These are phyloP conservation scores for Carposina sasakii DNA, from an alignment of 1,140 invertebrate species.

Conservation along the genomic window DNA sequence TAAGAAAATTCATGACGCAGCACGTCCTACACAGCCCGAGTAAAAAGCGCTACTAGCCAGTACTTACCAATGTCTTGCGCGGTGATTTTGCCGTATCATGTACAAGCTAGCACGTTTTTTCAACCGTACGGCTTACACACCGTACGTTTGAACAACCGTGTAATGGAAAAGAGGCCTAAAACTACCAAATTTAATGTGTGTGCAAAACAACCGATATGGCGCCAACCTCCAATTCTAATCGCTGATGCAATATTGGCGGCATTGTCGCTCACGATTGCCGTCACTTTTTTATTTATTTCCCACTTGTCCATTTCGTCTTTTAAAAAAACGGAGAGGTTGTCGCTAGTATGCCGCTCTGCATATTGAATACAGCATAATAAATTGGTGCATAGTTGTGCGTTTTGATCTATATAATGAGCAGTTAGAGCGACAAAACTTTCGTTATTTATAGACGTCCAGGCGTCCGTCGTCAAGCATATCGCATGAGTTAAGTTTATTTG, in stretches of 20 bases:
- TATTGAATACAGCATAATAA: neutral
- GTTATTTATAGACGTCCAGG: constrained; percentile 15
- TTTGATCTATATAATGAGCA: constrained; percentile 15
- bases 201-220: constrained; percentile 1
- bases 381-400: no score
- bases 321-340: neutral
- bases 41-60: constrained; percentile 12
- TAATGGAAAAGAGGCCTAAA: constrained; percentile 9
- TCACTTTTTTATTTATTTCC: constrained; percentile 2
- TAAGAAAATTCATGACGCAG: constrained; percentile 13
- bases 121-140: constrained; percentile 14
- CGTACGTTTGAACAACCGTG: constrained; percentile 11
- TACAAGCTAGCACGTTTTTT: constrained; percentile 15
- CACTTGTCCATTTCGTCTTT: neutral
- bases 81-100: constrained; percentile 14
- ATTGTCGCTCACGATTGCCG: constrained; percentile 2
- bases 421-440: constrained; percentile 15
- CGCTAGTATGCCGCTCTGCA: neutral
- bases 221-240: neutral
- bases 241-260: neutral
- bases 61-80: constrained; percentile 12
- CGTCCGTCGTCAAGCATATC: no score
- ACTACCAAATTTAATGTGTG: constrained; percentile 7
- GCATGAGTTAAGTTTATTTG: no score
- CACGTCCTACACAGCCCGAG: constrained; percentile 9